Base-by-base conservation (phyloP, 2,113 vertebrate genomes). In the Saguinus imperator region DNA sequence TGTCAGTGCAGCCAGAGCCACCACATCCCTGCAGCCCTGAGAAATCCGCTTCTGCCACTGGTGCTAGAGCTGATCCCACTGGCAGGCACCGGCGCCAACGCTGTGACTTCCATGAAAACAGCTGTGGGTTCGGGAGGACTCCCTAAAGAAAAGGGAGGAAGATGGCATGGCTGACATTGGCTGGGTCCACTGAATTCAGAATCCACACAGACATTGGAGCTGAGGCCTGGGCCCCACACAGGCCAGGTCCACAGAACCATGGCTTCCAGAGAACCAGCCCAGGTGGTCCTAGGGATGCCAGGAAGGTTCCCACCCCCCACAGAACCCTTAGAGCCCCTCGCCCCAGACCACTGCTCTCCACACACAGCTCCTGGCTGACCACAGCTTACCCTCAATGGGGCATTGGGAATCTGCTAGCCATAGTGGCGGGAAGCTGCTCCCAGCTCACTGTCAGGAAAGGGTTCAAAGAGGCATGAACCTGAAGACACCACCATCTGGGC, bases 1-100 rank as follows among this genome's bases (percentile, higher is more conserved):
- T 29, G 61, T 27, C 12, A 5, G 61, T 27, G 29, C 27, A 64
- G 27, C 81, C 18, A 10, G n/a, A 18, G 70, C 37, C 0, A 0
- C 20, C 17, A 8, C 4, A 2, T 72, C 70, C 18, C n/a, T 23
- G 18, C 8, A 40, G 20, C 20, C 70, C n/a, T 0, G 0, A 40
- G n/a, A 72, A 72, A 23, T 37, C n/a, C 4, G 0, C n/a, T 37
- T 72, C n/a, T 72, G n/a, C 70, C 20, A 4, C 21, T 23, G n/a
- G 37, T 40, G 27, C 61, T 29, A 13, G 61, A 64, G 61, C 61
- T 27, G 0, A 32, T 64, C 61, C 61, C 27, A 64, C 12, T 64
- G 61, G 70, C 37, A 40, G 70, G 20, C n/a, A 12, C 20, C 1
- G 70, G n/a, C 20, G 2, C 20, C 21, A n/a, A 0, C 10, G 68